Evolutionary conservation across 2,113 vertebrate genomes (phyloP).

Genomic region (Larimichthys crocea): DNA sequence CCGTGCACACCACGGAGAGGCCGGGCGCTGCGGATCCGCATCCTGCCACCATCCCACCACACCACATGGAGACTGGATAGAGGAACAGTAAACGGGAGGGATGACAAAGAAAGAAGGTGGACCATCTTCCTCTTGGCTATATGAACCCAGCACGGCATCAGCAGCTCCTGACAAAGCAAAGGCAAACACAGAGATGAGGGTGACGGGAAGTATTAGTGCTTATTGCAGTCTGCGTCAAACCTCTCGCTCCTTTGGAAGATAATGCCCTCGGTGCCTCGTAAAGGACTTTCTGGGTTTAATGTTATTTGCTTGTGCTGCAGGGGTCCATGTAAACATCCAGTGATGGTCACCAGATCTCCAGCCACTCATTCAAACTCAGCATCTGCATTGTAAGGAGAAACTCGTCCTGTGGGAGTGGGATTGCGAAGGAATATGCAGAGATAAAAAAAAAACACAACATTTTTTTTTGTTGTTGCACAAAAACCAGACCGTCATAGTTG

Average conservation of each 20-base stretch:
- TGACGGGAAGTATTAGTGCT: slow-evolving; percentile 46
- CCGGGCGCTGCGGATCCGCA: slow-evolving; percentile 53
- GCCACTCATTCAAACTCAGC: slow-evolving; percentile 62
- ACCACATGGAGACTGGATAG: slow-evolving; percentile 56
- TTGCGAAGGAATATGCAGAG: slow-evolving; percentile 57
- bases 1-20: slow-evolving; percentile 66
- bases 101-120: slow-evolving; percentile 50
- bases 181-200: slow-evolving; percentile 49
- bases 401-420: slow-evolving; percentile 40
- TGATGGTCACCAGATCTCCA: slow-evolving; percentile 70
- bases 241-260: slow-evolving; percentile 50
- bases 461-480: slow-evolving; percentile 10
- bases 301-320: slow-evolving; percentile 12
- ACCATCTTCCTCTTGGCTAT: slow-evolving; percentile 18
- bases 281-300: slow-evolving; percentile 51
- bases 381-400: slow-evolving; percentile 66
- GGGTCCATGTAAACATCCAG: slow-evolving; percentile 54
- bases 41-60: slow-evolving; percentile 40
- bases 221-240: slow-evolving; percentile 78
- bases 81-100: slow-evolving; percentile 9
- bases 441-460: slow-evolving; percentile 33
- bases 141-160: slow-evolving; percentile 51
- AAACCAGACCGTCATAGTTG: slow-evolving; percentile 19
- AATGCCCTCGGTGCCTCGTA: slow-evolving; percentile 54
- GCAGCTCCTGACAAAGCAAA: slow-evolving; percentile 50